phyloP scores from a whole-genome alignment of 2,113 vertebrate genomes.

The Apeltes quadracus region DNA sequence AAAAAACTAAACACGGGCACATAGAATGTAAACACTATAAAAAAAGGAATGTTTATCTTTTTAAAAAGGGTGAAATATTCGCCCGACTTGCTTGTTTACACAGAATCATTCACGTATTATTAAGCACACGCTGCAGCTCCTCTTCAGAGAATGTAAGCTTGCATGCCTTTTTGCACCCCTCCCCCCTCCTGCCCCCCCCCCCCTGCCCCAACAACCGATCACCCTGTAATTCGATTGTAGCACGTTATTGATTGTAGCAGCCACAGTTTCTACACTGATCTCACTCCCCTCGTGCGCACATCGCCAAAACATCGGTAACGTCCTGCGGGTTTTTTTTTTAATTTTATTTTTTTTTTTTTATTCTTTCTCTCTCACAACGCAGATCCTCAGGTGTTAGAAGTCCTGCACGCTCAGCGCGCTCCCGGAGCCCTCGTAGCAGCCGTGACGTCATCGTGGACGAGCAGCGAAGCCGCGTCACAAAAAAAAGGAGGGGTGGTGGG shows the following conservation, averaged over 20 bases:
- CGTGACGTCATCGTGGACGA: slow-evolving; percentile 37
- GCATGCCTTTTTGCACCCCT: slow-evolving; percentile 78
- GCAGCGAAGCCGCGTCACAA: slow-evolving; percentile 5
- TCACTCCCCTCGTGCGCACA: slow-evolving; percentile 6
- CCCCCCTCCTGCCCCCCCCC: slow-evolving; percentile 41
- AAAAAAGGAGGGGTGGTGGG: background rate
- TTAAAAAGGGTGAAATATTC: slow-evolving; percentile 33
- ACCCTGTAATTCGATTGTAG: slow-evolving; percentile 70
- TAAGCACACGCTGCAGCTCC: slow-evolving; percentile 62
- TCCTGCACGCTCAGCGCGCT: slow-evolving; percentile 37
- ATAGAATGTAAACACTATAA: slow-evolving; percentile 69
- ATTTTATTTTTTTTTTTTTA: background rate
- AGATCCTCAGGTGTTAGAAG: slow-evolving; percentile 72
- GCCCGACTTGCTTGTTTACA: slow-evolving; percentile 63
- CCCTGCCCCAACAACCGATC: slow-evolving; percentile 41
- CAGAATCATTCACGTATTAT: slow-evolving; percentile 40
- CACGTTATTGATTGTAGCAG: slow-evolving; percentile 80
- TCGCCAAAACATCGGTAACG: slow-evolving; percentile 40
- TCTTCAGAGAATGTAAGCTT: slow-evolving; percentile 77
- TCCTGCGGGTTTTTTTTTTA: slow-evolving; percentile 56
- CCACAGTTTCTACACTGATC: slow-evolving; percentile 44
- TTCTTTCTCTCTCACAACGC: too few species aligned
- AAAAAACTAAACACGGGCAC: slow-evolving; percentile 40
- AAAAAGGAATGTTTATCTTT: slow-evolving; percentile 56
- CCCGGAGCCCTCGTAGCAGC: slow-evolving; percentile 70